These are phyloP conservation scores for Clarias laeviceps DNA, from an alignment of 2,797 vertebrate genomes.

Conservation along the genomic window DNA sequence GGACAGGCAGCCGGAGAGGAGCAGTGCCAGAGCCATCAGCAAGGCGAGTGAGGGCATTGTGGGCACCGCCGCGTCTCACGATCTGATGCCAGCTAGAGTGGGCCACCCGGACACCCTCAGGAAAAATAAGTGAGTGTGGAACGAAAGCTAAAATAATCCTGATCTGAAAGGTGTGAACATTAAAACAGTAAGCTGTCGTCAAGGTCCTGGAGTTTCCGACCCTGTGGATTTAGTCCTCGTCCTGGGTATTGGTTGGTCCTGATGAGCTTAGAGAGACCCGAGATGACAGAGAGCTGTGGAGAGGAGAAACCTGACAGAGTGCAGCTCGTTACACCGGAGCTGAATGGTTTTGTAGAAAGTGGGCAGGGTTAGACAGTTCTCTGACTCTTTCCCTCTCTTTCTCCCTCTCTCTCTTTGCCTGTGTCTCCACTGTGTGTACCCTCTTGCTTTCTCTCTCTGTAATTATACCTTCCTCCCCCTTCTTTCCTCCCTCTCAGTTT, in stretches of 20 bases:
- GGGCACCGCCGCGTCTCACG: constrained; percentile 47
- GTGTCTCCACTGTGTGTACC: constrained; percentile 59
- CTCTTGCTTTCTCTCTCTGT: constrained; percentile 67
- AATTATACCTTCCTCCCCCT: constrained; percentile 77
- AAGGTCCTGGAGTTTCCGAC: constrained; percentile 13
- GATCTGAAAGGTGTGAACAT: constrained; percentile 50
- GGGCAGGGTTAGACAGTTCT: constrained; percentile 75
- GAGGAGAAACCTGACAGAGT: constrained; percentile 59
- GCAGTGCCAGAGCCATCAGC: constrained; percentile 62
- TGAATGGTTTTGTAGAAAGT: constrained; percentile 69
- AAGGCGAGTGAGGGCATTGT: constrained; percentile 83
- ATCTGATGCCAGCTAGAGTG: constrained; percentile 45
- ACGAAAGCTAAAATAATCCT: constrained; percentile 57
- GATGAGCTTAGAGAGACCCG: constrained; percentile 31
- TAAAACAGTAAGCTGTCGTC: constrained; percentile 29
- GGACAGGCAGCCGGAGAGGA: constrained; percentile 78
- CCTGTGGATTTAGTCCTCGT: constrained; percentile 31
- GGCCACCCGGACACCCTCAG: constrained; percentile 33
- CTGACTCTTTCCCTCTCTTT: constrained; percentile 57
- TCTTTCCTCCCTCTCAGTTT: constrained; percentile 70
- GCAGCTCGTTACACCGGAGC: constrained; percentile 58
- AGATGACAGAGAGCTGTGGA: constrained; percentile 57
- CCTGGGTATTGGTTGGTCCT: constrained; percentile 32
- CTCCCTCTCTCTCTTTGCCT: constrained; percentile 63
- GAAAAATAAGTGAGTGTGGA: constrained; percentile 22